A percentile compares a stretch with the other conserved stretches of the same genome.
These are phyloP conservation scores for Mylabris phalerata DNA, from an alignment of 1,140 invertebrate species.

Conservation along the genomic window DNA sequence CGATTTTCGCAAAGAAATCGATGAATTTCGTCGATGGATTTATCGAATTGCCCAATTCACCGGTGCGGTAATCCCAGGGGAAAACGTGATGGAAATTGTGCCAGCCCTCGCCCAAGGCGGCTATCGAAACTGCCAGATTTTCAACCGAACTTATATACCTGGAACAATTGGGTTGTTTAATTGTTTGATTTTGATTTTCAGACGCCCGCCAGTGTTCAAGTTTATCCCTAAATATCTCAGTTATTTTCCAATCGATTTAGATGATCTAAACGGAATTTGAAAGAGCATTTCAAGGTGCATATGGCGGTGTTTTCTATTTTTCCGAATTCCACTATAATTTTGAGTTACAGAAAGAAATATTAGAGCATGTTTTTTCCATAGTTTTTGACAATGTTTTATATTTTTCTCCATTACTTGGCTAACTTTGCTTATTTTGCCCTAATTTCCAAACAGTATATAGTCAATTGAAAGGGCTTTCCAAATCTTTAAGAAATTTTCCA, in stretches of 20 bases:
- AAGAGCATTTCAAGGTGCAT: no score
- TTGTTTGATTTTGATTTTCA: not conserved
- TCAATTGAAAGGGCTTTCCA: no score
- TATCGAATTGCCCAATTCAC: slow-evolving; percentile 62
- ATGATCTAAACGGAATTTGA: not conserved
- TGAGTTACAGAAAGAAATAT: no score
- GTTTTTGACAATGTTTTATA: no score
- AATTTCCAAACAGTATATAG: no score
- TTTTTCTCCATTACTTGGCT: no score
- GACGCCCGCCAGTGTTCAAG: not conserved
- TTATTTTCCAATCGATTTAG: not conserved
- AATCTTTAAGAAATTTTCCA: not conserved
- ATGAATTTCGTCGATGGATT: slow-evolving; percentile 69
- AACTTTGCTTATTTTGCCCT: no score
- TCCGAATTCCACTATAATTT: no score
- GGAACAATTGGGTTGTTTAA: slow-evolving; percentile 22
- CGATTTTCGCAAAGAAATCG: slow-evolving; percentile 60
- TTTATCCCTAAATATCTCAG: not conserved
- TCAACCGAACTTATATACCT: slow-evolving; percentile 69
- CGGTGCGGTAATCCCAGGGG: slow-evolving; percentile 84
- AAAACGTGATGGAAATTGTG: slow-evolving; percentile 93
- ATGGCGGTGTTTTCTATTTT: no score
- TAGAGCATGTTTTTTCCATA: no score
- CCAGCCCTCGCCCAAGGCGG: slow-evolving; percentile 78
- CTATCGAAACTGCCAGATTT: slow-evolving; percentile 60